A percentile compares a stretch with the other conserved stretches of the same genome.
These are phyloP conservation scores for Chelon auratus DNA, from an alignment of 2,797 vertebrate genomes.

Conservation along the genomic window DNA sequence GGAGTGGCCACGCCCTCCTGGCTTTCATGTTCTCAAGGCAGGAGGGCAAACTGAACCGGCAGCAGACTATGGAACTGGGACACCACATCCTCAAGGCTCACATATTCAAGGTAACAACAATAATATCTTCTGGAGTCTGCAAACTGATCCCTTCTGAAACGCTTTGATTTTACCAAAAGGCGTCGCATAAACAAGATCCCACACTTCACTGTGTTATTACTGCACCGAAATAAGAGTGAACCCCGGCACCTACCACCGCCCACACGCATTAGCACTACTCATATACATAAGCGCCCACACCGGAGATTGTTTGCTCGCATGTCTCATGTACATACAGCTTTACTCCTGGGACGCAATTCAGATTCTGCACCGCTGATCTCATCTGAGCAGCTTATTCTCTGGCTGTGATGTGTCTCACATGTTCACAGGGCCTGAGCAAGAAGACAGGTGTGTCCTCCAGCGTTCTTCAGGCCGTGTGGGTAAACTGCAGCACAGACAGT, in stretches of 20 bases:
- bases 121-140: constrained; percentile 16
- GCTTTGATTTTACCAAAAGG: constrained; percentile 7
- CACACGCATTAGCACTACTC: constrained; percentile 48
- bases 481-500: constrained; percentile 95
- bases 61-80: constrained; percentile 98
- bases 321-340: constrained; percentile 28
- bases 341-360: constrained; percentile 58
- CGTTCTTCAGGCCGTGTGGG: constrained; percentile 96
- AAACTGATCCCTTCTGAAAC: constrained; percentile 1
- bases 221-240: constrained; percentile 31
- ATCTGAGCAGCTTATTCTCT: constrained; percentile 67
- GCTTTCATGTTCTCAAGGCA: constrained; percentile 99
- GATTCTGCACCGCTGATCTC: constrained; percentile 70
- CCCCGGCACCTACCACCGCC: constrained; percentile 28
- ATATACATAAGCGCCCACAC: constrained; percentile 38
- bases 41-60: constrained; percentile 96
- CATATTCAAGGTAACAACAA: constrained; percentile 93
- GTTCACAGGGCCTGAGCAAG: constrained; percentile 93
- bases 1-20: constrained; percentile 95
- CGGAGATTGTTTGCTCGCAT: constrained; percentile 32
- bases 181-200: constrained; percentile 13
- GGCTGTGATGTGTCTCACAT: constrained; percentile 36
- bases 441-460: constrained; percentile 96
- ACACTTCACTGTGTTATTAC: constrained; percentile 7
- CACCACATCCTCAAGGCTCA: constrained; percentile 99